Evolutionary conservation across 2,113 vertebrate species (phyloP).

Genomic region (Delphinapterus leucas): DNA sequence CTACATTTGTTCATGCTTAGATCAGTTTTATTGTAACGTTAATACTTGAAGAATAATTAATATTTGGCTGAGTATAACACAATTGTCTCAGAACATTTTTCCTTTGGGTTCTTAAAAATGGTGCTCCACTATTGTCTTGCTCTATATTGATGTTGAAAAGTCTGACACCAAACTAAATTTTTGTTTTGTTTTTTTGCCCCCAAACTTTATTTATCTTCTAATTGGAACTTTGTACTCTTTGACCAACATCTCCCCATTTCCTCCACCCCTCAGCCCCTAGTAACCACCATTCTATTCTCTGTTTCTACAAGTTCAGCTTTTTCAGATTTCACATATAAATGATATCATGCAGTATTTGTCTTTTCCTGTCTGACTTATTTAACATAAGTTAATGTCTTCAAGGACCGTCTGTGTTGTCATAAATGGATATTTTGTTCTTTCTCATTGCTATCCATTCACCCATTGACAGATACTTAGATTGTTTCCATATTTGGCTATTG

Average conservation of each 20-base stretch:
- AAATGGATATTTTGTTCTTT: background rate
- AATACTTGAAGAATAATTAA: background rate
- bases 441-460: background rate
- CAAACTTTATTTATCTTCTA: background rate
- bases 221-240: background rate
- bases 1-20: background rate
- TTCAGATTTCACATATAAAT: background rate
- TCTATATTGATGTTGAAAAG: background rate
- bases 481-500: background rate
- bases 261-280: background rate
- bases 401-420: background rate
- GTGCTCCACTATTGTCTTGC: background rate
- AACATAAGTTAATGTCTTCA: background rate
- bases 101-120: background rate
- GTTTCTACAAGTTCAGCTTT: background rate
- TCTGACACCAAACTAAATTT: background rate
- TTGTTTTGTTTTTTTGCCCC: background rate
- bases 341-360: background rate
- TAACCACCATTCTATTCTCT: background rate
- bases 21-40: background rate
- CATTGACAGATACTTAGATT: background rate
- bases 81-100: background rate
- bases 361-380: background rate
- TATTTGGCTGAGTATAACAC: background rate
- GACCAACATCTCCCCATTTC: background rate